Evolutionary conservation across 2,888 invertebrate species (phyloP).

Genomic region (Peribatodes rhomboidaria): DNA sequence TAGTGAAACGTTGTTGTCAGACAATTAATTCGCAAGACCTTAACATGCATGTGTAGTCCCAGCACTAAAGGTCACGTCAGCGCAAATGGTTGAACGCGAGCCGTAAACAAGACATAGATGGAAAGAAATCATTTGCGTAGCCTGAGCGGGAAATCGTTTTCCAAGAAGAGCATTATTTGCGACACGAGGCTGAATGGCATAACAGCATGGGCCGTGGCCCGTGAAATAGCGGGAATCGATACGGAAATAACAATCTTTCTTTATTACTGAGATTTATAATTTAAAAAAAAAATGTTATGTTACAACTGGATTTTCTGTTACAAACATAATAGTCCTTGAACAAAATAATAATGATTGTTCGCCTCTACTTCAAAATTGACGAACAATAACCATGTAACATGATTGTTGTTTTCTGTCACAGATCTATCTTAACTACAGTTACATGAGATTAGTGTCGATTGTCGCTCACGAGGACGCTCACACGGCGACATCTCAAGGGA

Average conservation of each 20-base stretch:
- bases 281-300: not conserved
- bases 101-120: constrained; percentile 51
- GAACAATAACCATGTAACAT: constrained; percentile 5
- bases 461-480: constrained; percentile 26
- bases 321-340: constrained; percentile 1
- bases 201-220: constrained; percentile 3
- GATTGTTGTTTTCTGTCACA: constrained; percentile 15
- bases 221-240: not conserved
- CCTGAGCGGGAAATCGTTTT: constrained; percentile 50
- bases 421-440: constrained; percentile 4
- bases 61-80: constrained; percentile 55
- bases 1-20: not conserved
- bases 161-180: constrained; percentile 38
- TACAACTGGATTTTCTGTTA: not conserved
- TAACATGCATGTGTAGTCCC: constrained; percentile 7
- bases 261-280: too few species aligned
- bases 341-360: constrained; percentile 11
- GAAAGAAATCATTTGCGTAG: constrained; percentile 53
- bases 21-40: not conserved
- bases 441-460: constrained; percentile 26
- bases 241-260: too few species aligned
- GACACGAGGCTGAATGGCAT: constrained; percentile 13
- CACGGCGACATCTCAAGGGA: constrained; percentile 40
- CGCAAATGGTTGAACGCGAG: constrained; percentile 36
- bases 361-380: constrained; percentile 16